These are phyloP conservation scores for Limnephilus lunatus DNA, from an alignment of 2,888 invertebrate genomes.

Conservation along the genomic window DNA sequence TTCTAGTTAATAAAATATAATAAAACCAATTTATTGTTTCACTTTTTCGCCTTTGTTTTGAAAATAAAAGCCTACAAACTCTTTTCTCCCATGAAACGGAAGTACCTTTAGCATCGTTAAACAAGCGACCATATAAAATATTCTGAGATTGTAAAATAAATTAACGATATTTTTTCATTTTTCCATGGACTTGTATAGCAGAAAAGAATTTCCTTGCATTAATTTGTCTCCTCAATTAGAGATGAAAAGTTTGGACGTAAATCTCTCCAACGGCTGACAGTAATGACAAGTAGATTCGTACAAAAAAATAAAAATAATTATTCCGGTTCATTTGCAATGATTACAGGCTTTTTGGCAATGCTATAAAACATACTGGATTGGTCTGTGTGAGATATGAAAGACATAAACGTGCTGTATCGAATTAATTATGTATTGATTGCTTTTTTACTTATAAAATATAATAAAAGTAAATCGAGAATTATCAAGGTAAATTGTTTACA, in stretches of 20 bases:
- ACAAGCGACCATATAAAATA: background rate
- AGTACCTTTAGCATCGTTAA: background rate
- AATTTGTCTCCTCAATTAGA: background rate
- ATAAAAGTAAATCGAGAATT: too few species aligned
- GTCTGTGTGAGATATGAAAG: too few species aligned
- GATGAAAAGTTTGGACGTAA: slow-evolving; percentile 6
- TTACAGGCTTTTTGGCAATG: background rate
- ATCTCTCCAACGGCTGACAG: slow-evolving; percentile 9
- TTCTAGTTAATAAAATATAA: too few species aligned
- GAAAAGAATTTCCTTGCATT: background rate
- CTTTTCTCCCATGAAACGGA: too few species aligned
- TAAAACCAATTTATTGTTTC: too few species aligned
- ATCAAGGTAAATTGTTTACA: too few species aligned
- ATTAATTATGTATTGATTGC: too few species aligned
- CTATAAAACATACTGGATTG: too few species aligned
- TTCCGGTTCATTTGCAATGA: slow-evolving; percentile 24
- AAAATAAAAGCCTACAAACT: too few species aligned
- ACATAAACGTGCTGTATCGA: too few species aligned
- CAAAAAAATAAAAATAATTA: slow-evolving; percentile 27
- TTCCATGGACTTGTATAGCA: background rate
- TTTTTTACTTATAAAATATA: too few species aligned
- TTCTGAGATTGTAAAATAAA: background rate
- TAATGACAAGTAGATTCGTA: slow-evolving; percentile 6
- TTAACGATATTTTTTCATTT: background rate
- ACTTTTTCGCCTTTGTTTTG: too few species aligned